Evolutionary conservation across 2,113 vertebrate genomes (phyloP).

Genomic region (Platichthys flesus): DNA sequence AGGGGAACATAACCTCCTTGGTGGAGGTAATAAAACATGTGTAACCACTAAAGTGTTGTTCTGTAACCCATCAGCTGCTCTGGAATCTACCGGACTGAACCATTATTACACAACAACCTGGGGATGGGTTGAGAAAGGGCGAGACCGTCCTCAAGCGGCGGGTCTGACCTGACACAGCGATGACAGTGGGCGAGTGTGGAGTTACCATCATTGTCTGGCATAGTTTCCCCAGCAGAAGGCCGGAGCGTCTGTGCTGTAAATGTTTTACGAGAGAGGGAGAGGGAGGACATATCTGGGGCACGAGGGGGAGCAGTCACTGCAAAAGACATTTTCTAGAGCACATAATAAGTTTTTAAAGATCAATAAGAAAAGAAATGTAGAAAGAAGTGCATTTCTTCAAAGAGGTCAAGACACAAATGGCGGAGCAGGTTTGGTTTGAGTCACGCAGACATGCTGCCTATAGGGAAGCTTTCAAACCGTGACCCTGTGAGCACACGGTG

Average conservation of each 20-base stretch:
- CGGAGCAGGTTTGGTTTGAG: not conserved
- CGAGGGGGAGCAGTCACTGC: slow-evolving; percentile 39
- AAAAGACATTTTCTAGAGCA: slow-evolving; percentile 46
- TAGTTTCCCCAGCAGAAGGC: slow-evolving; percentile 71
- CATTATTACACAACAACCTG: not conserved
- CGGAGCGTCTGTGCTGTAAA: slow-evolving; percentile 74
- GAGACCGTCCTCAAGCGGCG: slow-evolving; percentile 18
- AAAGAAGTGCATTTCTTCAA: not conserved
- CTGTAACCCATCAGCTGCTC: not conserved
- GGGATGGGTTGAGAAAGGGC: slow-evolving; percentile 8
- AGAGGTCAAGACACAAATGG: too few relatives aligned
- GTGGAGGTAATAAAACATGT: too few relatives aligned
- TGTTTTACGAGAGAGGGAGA: slow-evolving; percentile 70
- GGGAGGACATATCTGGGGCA: slow-evolving; percentile 67
- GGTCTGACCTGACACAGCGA: slow-evolving; percentile 43
- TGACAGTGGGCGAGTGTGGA: slow-evolving; percentile 47
- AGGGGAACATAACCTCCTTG: too few relatives aligned
- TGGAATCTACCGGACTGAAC: not conserved
- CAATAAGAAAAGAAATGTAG: not conserved
- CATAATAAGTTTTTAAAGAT: not conserved
- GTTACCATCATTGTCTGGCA: slow-evolving; percentile 63
- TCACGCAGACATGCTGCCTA: not conserved
- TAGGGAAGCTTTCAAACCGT: not conserved
- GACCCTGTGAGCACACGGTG: not conserved
- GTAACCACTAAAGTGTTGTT: not conserved